Evolutionary conservation across 2,113 vertebrate genomes (phyloP), one percentile per base, ranked within the genome.

Genomic region (Colaptes auratus): DNA sequence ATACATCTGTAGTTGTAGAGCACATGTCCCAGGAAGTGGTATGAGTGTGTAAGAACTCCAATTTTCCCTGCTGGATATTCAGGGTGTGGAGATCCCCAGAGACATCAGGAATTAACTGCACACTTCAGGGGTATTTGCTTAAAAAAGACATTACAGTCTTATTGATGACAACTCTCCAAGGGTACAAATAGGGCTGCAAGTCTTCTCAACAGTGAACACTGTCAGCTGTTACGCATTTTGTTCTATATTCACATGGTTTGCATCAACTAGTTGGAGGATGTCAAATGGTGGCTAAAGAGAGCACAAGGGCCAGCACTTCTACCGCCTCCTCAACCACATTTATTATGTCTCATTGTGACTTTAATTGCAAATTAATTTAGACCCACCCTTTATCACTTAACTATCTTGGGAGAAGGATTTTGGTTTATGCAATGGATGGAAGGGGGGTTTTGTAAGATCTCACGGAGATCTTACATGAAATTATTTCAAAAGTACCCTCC

Each of bases 271-370:
- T 0, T 39, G 31, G 18, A 14, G 27, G 15, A 76, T 15, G 9
- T 35, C n/a, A 86, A 75, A 64, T 0, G 1, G 15, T 36, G 20
- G 35, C 35, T 75, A 27, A 88, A 76, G 8, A 42, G 9, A 90
- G 28, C 4, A 61, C 21, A 4, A 12, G 13, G 18, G 5, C 1
- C 39, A 46, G 16, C 15, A 78, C 5, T 39, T 61, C 39, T 73
- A 44, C 2, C 4, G 6, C 42, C 56, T 59, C 28, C 5, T 33
- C 60, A 36, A 23, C 3, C 36, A 24, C 15, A 8, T 4, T 31
- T 61, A 44, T 78, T 71, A 60, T 53, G 5, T 2, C 12, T 85
- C 30, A 50, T 0, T 1, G 1, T 17, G 15, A 39, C 12, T 58
- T 72, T 15, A 76, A 39, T 11, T 23, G 31, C 30, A 42, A 60